phyloP scores from a whole-genome alignment of 2,888 invertebrate species.

The Melitaea athalia region DNA sequence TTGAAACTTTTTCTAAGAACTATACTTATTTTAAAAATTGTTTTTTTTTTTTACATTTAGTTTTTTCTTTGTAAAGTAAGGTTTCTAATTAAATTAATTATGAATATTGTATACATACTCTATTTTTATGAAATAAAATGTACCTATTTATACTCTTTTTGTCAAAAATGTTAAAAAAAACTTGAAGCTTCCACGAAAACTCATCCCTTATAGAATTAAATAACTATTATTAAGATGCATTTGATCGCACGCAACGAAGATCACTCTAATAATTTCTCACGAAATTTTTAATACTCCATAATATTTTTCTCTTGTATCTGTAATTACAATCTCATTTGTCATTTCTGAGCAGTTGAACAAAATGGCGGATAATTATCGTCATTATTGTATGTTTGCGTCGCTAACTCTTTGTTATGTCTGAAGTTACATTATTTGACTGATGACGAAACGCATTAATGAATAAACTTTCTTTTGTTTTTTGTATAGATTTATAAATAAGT shows the following conservation, averaged over 20 bases:
- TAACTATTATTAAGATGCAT: slow-evolving; percentile 16
- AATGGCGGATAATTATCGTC: slow-evolving; percentile 35
- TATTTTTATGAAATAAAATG: too few relatives aligned
- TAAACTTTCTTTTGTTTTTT: slow-evolving; percentile 8
- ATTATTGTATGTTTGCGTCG: slow-evolving; percentile 23
- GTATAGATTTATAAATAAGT: slow-evolving; percentile 4
- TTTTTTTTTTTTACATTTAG: too few relatives aligned
- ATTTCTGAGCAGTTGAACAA: slow-evolving; percentile 53
- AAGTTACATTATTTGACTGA: slow-evolving; percentile 5
- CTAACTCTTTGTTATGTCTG: slow-evolving; percentile 7
- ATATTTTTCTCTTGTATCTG: background rate
- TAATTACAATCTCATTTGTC: slow-evolving; percentile 59
- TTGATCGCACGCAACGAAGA: slow-evolving; percentile 20
- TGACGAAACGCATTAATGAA: background rate
- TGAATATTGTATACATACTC: too few relatives aligned
- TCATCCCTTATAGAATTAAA: slow-evolving; percentile 21
- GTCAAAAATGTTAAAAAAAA: background rate
- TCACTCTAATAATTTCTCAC: slow-evolving; percentile 20
- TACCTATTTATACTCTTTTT: too few relatives aligned
- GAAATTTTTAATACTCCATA: background rate
- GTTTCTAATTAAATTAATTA: too few relatives aligned
- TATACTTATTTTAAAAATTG: too few relatives aligned
- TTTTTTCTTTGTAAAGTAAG: too few relatives aligned
- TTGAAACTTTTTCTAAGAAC: too few relatives aligned
- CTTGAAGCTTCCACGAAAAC: background rate